Conservation (phyloP, 2,797 vertebrate genomes). For the Clarias platycephalus region DNA sequence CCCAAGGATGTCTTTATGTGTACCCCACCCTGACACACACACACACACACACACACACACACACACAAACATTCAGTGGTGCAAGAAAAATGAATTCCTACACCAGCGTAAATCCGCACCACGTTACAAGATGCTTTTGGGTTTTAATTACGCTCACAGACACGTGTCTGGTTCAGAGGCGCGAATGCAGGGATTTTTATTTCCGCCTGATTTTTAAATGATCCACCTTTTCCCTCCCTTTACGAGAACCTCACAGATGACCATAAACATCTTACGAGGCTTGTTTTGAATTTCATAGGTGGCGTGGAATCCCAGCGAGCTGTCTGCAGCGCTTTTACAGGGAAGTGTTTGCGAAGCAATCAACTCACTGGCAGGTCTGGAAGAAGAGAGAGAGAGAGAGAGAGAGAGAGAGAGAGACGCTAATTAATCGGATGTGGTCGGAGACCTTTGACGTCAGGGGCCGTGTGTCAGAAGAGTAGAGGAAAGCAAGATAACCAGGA, state of each 20-base stretch:
- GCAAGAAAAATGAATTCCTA: conserved; percentile 67
- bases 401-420: conserved; percentile 18
- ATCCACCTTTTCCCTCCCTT: conserved; percentile 50
- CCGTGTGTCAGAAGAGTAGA: not conserved
- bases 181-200: conserved; percentile 62
- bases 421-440: conserved; percentile 52
- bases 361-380: conserved; percentile 41
- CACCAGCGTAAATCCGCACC: conserved; percentile 63
- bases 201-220: conserved; percentile 62
- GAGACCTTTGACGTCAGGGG: conserved; percentile 31
- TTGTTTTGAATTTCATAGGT: conserved; percentile 73
- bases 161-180: conserved; percentile 67
- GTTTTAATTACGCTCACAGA: conserved; percentile 77
- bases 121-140: conserved; percentile 66
- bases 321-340: conserved; percentile 62
- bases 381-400: not conserved
- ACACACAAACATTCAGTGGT: not conserved
- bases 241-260: conserved; percentile 63
- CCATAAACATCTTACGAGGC: conserved; percentile 68
- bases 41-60: too few relatives aligned
- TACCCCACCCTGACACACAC: too few relatives aligned
- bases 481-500: not conserved
- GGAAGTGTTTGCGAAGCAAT: conserved; percentile 61
- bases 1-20: too few relatives aligned
- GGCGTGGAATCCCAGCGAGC: conserved; percentile 64